Evolutionary conservation across 2,113 vertebrate species (phyloP).

Genomic region (Notiomystis cincta): DNA sequence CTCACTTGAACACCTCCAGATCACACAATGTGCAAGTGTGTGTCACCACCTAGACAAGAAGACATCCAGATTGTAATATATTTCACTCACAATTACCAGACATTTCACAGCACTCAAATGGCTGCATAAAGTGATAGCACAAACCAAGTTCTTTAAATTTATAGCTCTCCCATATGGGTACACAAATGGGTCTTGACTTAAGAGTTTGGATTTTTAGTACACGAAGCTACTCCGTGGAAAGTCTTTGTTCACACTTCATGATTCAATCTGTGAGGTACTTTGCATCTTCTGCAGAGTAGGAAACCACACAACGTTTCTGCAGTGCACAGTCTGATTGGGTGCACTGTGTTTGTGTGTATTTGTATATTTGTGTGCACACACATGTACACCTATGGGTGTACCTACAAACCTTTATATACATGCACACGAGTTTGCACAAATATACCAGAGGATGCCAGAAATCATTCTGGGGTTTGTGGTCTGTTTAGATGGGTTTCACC

Average conservation of each 20-base stretch:
- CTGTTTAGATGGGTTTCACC: background rate
- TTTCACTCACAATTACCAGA: background rate
- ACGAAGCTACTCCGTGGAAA: background rate
- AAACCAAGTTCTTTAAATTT: background rate
- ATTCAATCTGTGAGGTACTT: background rate
- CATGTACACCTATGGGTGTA: fast-evolving
- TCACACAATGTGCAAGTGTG: background rate
- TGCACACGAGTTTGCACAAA: fast-evolving
- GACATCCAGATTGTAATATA: background rate
- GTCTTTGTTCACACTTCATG: background rate
- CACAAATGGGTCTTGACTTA: background rate
- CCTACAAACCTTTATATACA: fast-evolving
- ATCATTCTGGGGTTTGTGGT: background rate
- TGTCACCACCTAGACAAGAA: background rate
- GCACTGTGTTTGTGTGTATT: background rate
- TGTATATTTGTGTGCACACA: fast-evolving
- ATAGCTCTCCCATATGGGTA: background rate
- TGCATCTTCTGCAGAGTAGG: background rate
- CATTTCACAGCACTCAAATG: background rate
- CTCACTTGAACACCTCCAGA: background rate
- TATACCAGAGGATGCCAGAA: background rate
- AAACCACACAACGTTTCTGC: background rate
- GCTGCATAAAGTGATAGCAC: background rate
- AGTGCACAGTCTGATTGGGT: background rate
- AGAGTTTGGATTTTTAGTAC: background rate